phyloP scores from a whole-genome alignment of 2,113 vertebrate genomes.

The Ceuthmochares aereus region DNA sequence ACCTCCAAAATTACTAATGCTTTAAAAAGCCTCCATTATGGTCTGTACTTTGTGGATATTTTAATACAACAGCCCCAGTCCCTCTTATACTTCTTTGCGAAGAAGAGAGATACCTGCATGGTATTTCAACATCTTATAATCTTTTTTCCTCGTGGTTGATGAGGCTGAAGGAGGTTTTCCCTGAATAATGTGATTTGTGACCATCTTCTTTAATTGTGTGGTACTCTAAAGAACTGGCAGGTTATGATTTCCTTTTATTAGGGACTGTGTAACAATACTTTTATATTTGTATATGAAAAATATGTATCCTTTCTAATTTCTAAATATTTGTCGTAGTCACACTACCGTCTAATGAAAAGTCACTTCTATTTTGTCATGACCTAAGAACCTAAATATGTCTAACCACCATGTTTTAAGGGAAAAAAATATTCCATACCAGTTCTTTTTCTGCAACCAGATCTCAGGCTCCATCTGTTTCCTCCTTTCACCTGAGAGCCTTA shows the following conservation, averaged over 20 bases:
- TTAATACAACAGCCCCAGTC: not conserved
- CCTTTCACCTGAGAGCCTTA: not conserved
- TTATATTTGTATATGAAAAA: not conserved
- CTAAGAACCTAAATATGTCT: not conserved
- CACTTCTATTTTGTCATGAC: not conserved
- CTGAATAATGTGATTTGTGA: not conserved
- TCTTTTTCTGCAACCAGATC: not conserved
- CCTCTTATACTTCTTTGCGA: not conserved
- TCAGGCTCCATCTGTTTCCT: not conserved
- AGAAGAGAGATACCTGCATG: not conserved
- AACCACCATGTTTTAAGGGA: not conserved
- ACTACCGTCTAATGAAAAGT: not conserved
- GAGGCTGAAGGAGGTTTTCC: not conserved
- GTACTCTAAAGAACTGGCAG: not conserved
- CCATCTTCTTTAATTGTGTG: not conserved
- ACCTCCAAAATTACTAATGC: not conserved
- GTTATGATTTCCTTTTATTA: not conserved
- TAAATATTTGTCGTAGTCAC: not conserved
- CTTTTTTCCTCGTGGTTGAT: not conserved
- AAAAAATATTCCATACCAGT: not conserved
- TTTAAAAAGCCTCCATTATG: not conserved
- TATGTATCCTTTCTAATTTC: not conserved
- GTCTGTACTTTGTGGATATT: not conserved
- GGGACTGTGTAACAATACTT: not conserved
- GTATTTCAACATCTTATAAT: not conserved